Base-by-base conservation (phyloP, 2,113 vertebrate genomes). In the Promerops cafer region DNA sequence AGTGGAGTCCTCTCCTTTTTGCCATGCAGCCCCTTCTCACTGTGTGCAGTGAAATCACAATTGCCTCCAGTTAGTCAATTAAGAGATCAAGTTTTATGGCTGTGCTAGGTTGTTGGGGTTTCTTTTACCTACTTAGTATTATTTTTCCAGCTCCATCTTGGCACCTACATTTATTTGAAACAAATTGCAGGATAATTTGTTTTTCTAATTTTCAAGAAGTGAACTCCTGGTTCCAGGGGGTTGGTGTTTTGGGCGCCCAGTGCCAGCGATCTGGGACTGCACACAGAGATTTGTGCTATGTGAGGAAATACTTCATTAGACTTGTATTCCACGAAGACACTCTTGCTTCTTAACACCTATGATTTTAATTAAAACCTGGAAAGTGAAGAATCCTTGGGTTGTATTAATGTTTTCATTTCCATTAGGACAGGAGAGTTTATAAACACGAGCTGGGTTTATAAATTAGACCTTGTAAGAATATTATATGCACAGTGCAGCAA, bases 331-430 rank as follows among this genome's bases (percentile, higher is more conserved):
- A 97, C 11, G 42, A 98, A 98, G 97, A 94, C 95, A 82, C 93
- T 97, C 97, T 97, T 56, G 70, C 96, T 98, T 97, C 97, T 98
- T 97, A 98, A 98, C 35, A 97, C 98, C 98, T 97, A 94, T 97
- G 97, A 98, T 98, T 98, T 98, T 98, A 98, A 98, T 98, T 98
- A 98, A 98, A 98, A 98, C 97, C 97, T 97, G 97, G 93, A 97
- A 98, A 98, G 96, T 97, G 97, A 98, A 98, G 97, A 98, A 98
- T 98, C 96, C 95, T 98, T 90, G 97, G 97, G 95, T 97, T 97
- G 93, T 98, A 98, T 98, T 98, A 98, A 98, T 98, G 98, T 97
- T 97, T 98, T 97, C 96, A 97, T 98, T 98, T 98, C 98, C 97
- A 98, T 98, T 97, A 98, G 97, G 97, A 97, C 16, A 63, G 87